A percentile compares a stretch with the other conserved stretches of the same genome.
Evolutionary conservation across 2,797 vertebrate species (phyloP).

Genomic region (Uromys caudimaculatus): DNA sequence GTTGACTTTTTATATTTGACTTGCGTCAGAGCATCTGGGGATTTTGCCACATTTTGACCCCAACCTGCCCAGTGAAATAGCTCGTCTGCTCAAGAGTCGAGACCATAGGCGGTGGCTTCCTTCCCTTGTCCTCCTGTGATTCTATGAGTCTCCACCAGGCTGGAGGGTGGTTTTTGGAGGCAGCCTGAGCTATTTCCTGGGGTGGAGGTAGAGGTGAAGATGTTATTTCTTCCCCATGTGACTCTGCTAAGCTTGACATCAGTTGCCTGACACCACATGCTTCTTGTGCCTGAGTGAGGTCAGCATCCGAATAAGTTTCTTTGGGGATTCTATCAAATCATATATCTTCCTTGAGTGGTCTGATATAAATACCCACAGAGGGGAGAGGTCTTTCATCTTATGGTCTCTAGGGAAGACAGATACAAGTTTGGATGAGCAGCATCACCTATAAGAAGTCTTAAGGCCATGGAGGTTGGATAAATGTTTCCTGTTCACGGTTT

Average conservation of each 20-base stretch:
- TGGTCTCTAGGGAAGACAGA: neutral
- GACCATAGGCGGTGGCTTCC: neutral
- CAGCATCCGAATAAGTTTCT: neutral
- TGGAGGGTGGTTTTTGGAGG: neutral
- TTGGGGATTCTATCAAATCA: neutral
- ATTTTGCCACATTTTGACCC: conserved; percentile 54
- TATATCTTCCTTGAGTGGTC: neutral
- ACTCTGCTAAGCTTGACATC: neutral
- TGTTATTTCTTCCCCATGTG: neutral
- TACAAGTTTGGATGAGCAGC: neutral
- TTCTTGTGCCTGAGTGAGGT: neutral
- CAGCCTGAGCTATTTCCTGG: neutral
- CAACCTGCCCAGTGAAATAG: conserved; percentile 15
- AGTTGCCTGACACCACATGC: neutral
- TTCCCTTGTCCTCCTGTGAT: neutral
- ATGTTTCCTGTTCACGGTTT: neutral
- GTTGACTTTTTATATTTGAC: conserved; percentile 77
- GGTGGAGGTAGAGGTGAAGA: neutral
- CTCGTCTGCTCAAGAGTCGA: neutral
- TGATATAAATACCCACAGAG: neutral
- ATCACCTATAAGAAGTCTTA: neutral
- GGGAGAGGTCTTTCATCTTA: neutral
- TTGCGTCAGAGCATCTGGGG: conserved; percentile 67
- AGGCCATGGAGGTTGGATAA: neutral
- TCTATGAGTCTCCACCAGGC: neutral